Percentiles rank a stretch among this genome's conserved stretches.
Evolutionary conservation across 2,797 vertebrate genomes (phyloP).

Genomic region (Manis pentadactyla): DNA sequence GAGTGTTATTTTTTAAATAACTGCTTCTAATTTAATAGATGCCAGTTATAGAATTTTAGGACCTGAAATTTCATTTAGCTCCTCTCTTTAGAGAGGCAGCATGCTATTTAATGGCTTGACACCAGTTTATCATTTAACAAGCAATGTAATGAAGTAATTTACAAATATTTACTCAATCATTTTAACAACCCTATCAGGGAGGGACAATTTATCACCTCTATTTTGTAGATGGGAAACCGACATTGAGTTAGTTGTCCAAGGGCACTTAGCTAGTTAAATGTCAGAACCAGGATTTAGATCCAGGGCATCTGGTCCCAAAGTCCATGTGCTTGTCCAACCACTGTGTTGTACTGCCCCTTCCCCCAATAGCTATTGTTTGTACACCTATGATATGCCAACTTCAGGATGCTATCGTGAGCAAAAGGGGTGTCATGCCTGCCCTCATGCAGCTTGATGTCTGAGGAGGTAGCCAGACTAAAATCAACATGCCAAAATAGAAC

Average conservation of each 20-base stretch:
- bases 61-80: neutral
- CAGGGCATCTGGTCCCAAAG: neutral
- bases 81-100: neutral
- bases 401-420: neutral
- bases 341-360: neutral
- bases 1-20: constrained; percentile 41
- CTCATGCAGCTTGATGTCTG: neutral
- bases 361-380: neutral
- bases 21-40: constrained; percentile 24
- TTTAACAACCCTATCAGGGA: neutral
- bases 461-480: neutral
- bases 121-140: neutral
- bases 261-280: neutral
- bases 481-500: neutral
- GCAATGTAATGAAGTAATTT: neutral
- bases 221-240: neutral
- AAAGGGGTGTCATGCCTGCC: neutral
- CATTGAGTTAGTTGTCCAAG: neutral
- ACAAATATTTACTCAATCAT: neutral
- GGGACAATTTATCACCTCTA: neutral
- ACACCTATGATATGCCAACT: neutral
- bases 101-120: constrained; percentile 37
- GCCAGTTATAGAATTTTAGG: constrained; percentile 2
- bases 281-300: neutral
- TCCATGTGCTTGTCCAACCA: neutral